phyloP scores from a whole-genome alignment of 2,113 vertebrate genomes.

The Mohoua ochrocephala region DNA sequence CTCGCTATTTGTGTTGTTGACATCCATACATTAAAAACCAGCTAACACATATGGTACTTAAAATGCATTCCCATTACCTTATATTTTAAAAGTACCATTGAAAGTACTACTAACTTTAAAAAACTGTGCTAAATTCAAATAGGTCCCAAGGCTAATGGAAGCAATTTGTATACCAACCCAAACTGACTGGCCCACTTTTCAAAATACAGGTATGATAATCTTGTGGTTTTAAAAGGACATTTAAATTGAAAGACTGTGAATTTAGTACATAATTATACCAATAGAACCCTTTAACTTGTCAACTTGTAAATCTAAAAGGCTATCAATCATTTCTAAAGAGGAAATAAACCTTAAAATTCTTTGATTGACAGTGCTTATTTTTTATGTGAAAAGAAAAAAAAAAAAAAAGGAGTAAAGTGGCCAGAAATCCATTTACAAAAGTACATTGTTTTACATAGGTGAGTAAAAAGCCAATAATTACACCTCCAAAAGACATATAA shows the following conservation, averaged over 20 bases:
- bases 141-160: constrained; percentile 86
- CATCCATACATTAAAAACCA: constrained; percentile 75
- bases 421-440: constrained; percentile 87
- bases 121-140: constrained; percentile 83
- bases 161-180: constrained; percentile 84
- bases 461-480: constrained; percentile 87
- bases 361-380: constrained; percentile 86
- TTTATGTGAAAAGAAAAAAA: constrained; percentile 66
- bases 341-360: constrained; percentile 86
- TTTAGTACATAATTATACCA: constrained; percentile 88
- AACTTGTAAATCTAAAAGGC: constrained; percentile 87
- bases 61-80: constrained; percentile 78
- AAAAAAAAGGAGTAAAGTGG: constrained; percentile 75
- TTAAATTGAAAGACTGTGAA: constrained; percentile 88
- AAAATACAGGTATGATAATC: constrained; percentile 86
- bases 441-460: constrained; percentile 84
- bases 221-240: constrained; percentile 85
- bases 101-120: constrained; percentile 75
- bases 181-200: constrained; percentile 84
- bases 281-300: constrained; percentile 89
- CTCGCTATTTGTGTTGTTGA: constrained; percentile 62
- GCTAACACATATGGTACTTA: constrained; percentile 65
- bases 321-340: constrained; percentile 86
- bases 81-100: constrained; percentile 79
- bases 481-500: constrained; percentile 79